Base-by-base conservation (phyloP, 92 coral and sea anemone species). In the Palythoa caribaeorum region DNA sequence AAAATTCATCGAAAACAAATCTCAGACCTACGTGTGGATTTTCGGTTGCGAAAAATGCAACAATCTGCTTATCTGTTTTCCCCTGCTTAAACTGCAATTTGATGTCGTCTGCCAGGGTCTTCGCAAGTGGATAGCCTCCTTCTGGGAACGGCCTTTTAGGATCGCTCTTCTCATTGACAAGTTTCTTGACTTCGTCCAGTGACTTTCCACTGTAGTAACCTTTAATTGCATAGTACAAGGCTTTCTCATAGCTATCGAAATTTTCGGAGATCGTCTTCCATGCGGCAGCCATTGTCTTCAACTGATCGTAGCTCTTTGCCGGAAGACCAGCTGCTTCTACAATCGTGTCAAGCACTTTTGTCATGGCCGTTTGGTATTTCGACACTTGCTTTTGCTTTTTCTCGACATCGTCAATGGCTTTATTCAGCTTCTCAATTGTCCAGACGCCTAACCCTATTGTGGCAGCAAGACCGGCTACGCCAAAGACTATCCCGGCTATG, bases 401-500 rank as follows among this genome's bases (percentile, higher is more conserved):
- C 83, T 91, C 89, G 39, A 91, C 89, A 10, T 88, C 89, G 35
- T 60, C 50, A 62, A 91, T 53, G 15, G 94, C 89, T 38, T 88
- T 71, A 70, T 91, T 52, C 47, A 91, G 79, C 66, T 92, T 84
- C 0, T 85, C 90, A 59, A 89, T 28, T 17, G 90, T 85, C 94
- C 92, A 92, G 44, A 79, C 83, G 54, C 92, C 94, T 59, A 92
- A 47, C 15, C 92, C 90, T 14, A 92, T 85, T 35, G 94, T 89
- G n/a, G 92, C 71, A 15, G 90, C 92, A 52, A 92, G 90, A 11
- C 90, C 92, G 75, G 88, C 94, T 21, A 89, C 78, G 12, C 94
- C 94, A 21, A 92, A 92, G 88, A 92, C 94, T 35, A 89, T 60
- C 48, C 87, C 90, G 44, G 92, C 94, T 84, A 92, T 85, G 87